A percentile compares a stretch with the other conserved stretches of the same genome.
Conservation (phyloP, 2,888 invertebrate genomes). For the Matsumyia berberina region DNA sequence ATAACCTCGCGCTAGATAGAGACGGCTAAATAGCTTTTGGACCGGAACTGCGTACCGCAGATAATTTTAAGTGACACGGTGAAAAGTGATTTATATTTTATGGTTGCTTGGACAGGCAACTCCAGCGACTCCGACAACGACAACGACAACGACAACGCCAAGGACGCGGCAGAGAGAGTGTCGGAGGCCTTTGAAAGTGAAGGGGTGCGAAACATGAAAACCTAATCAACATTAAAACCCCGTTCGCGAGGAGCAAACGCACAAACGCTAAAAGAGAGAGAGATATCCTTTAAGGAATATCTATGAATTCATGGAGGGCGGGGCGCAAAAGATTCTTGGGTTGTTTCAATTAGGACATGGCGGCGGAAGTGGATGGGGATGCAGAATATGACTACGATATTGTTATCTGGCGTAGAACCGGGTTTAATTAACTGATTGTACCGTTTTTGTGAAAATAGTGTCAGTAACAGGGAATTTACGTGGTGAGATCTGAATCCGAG, state of each 20-base stretch:
- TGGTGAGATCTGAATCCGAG: conserved; percentile 46
- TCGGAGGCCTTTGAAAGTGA: conserved; percentile 42
- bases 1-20: conserved; percentile 49
- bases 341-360: conserved; percentile 63
- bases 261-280: conserved; percentile 30
- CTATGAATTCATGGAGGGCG: conserved; percentile 45
- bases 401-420: conserved; percentile 41
- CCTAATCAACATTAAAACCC: conserved; percentile 70
- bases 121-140: conserved; percentile 24
- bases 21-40: conserved; percentile 60
- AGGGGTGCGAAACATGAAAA: conserved; percentile 59
- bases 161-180: not conserved
- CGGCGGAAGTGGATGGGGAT: not conserved
- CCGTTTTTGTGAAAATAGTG: conserved; percentile 58
- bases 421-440: conserved; percentile 65
- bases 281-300: conserved; percentile 41
- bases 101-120: conserved; percentile 71
- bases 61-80: conserved; percentile 72
- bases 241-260: conserved; percentile 16
- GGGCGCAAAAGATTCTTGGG: conserved; percentile 22
- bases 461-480: conserved; percentile 61
- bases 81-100: conserved; percentile 74
- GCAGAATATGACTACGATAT: conserved; percentile 51
- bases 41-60: conserved; percentile 69
- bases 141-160: not conserved